Conservation (phyloP, 2,797 vertebrate genomes). For the Enteromius trimaculatus region DNA sequence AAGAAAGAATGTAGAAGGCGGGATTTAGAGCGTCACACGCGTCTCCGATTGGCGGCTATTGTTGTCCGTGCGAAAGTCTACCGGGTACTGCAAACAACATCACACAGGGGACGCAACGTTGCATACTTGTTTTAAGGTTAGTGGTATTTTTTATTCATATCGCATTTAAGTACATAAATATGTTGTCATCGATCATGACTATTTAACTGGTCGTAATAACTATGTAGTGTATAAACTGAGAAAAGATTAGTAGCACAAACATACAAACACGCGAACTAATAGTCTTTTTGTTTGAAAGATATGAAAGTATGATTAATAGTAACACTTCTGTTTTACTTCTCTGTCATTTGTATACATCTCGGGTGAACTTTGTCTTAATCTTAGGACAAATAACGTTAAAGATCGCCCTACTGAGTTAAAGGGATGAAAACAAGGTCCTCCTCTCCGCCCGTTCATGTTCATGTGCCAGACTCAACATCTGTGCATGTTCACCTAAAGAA, state of each 20-base stretch:
- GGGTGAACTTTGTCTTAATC: no score
- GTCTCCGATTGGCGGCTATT: conserved; percentile 37
- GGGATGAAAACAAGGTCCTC: conserved; percentile 87
- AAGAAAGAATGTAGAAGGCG: background rate
- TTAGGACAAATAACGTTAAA: background rate
- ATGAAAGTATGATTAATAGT: background rate
- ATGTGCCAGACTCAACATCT: conserved; percentile 89
- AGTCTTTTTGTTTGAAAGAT: background rate
- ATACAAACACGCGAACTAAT: background rate
- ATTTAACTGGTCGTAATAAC: background rate
- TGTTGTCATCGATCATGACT: background rate
- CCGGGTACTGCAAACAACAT: conserved; percentile 30
- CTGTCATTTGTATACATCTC: background rate
- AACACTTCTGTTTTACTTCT: background rate
- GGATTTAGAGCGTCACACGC: background rate
- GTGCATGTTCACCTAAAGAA: conserved; percentile 93
- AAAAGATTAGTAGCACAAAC: background rate
- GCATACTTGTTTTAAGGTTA: conserved; percentile 27
- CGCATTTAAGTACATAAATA: background rate
- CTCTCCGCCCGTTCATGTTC: conserved; percentile 89
- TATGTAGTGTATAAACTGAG: background rate
- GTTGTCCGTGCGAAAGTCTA: conserved; percentile 27
- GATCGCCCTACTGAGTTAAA: conserved; percentile 15
- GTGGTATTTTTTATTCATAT: background rate
- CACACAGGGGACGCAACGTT: conserved; percentile 3